Percentiles rank a stretch among this genome's conserved stretches.
Conservation (phyloP, 2,888 invertebrate genomes). For the Allygus modestus region DNA sequence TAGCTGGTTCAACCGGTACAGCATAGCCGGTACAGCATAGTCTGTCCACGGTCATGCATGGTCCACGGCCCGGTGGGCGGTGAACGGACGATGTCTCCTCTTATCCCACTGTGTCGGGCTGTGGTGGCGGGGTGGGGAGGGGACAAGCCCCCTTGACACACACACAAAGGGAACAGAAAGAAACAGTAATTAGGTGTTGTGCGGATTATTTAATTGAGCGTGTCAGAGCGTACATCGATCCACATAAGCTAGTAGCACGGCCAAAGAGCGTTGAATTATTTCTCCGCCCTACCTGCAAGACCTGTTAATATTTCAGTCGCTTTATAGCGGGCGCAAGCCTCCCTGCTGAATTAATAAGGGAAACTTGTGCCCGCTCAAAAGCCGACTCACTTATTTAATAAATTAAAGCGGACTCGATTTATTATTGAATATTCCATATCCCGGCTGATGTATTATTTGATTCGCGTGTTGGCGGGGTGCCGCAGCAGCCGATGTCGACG, state of each 20-base stretch:
- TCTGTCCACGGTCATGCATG: too few relatives aligned
- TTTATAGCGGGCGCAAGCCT: constrained; percentile 67
- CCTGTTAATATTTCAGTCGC: constrained; percentile 69
- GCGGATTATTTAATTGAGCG: constrained; percentile 54
- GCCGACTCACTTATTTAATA: constrained; percentile 68
- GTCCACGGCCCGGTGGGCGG: too few relatives aligned
- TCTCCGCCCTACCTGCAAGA: constrained; percentile 69
- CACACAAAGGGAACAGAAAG: constrained; percentile 42
- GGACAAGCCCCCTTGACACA: neutral
- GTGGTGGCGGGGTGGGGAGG: neutral
- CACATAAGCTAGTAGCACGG: constrained; percentile 64
- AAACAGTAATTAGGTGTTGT: constrained; percentile 52
- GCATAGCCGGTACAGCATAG: too few relatives aligned
- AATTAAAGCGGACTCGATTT: constrained; percentile 69
- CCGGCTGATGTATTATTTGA: constrained; percentile 59
- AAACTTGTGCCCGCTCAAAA: constrained; percentile 60
- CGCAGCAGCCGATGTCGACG: too few relatives aligned
- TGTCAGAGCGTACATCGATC: constrained; percentile 29
- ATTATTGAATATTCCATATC: constrained; percentile 70
- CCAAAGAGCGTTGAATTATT: constrained; percentile 69
- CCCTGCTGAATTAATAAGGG: constrained; percentile 53
- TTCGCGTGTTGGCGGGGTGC: neutral
- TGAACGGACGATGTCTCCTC: too few relatives aligned
- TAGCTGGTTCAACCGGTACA: too few relatives aligned
- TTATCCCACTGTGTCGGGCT: neutral